phyloP scores from a whole-genome alignment of 2,113 vertebrate species.

The Alces alces region DNA sequence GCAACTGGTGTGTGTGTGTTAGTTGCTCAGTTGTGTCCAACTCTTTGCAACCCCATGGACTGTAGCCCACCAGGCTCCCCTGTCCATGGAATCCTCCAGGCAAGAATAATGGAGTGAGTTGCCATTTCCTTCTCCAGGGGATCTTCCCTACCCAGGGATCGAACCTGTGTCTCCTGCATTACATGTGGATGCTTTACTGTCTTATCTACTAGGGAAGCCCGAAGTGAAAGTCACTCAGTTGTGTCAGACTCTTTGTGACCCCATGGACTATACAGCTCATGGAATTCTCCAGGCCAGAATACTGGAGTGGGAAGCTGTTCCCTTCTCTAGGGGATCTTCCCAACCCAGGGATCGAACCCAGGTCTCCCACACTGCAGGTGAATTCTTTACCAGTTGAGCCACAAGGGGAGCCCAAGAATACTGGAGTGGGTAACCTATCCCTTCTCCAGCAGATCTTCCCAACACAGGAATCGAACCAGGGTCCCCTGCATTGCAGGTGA shows the following conservation, averaged over 20 bases:
- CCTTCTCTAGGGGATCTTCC: neutral
- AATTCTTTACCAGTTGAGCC: neutral
- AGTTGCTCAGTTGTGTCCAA: neutral
- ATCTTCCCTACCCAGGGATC: neutral
- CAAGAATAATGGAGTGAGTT: neutral
- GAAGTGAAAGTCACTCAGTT: neutral
- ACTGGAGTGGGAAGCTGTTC: neutral
- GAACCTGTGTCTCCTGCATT: neutral
- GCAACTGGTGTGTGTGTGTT: neutral
- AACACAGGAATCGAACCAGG: neutral
- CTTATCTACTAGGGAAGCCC: neutral
- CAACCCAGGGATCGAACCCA: neutral
- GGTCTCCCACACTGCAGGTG: neutral
- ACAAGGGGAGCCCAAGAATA: neutral
- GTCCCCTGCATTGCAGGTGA: neutral
- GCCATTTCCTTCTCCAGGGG: neutral
- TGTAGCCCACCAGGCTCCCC: neutral
- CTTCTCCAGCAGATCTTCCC: neutral
- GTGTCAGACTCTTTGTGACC: neutral
- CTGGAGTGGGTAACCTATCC: neutral
- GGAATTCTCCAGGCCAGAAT: neutral
- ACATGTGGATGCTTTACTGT: fast-evolving
- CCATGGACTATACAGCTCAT: neutral
- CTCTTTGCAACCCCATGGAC: neutral
- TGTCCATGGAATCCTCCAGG: neutral